Evolutionary conservation across 2,797 vertebrate species (phyloP).

Genomic region (Rhyacichthys aspro): DNA sequence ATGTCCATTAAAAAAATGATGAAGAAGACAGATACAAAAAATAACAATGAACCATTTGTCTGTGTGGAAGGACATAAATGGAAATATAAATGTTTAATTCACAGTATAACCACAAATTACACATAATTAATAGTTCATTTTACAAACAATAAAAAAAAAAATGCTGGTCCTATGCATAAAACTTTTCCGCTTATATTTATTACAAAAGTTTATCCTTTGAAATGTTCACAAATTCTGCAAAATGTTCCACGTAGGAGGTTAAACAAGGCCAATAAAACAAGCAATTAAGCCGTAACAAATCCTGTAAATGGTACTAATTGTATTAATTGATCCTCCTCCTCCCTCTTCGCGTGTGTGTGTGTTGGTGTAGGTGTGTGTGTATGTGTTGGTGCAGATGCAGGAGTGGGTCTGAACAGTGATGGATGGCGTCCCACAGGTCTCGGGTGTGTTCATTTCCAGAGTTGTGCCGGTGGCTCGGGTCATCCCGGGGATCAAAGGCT

Average conservation of each 20-base stretch:
- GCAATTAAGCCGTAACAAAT: conserved; percentile 3
- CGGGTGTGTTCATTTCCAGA: conserved; percentile 75
- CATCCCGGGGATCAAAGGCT: conserved; percentile 78
- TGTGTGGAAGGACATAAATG: too few relatives aligned
- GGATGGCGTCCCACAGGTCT: conserved; percentile 66
- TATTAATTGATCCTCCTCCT: conserved; percentile 12
- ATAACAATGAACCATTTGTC: too few relatives aligned
- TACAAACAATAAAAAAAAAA: too few relatives aligned
- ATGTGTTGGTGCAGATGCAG: background rate
- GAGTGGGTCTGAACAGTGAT: conserved; percentile 53
- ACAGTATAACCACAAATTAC: too few relatives aligned
- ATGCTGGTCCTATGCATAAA: too few relatives aligned
- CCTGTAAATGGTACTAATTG: conserved; percentile 10
- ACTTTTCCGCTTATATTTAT: background rate
- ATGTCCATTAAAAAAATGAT: too few relatives aligned
- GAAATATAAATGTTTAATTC: too few relatives aligned
- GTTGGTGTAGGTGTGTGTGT: too few relatives aligned
- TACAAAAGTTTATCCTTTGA: background rate
- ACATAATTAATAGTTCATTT: too few relatives aligned
- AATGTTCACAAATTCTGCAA: background rate
- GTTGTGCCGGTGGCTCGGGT: conserved; percentile 61
- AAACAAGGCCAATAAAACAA: conserved; percentile 3
- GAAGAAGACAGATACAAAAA: too few relatives aligned
- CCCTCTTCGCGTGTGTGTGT: too few relatives aligned
- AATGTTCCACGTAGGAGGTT: background rate